Conservation (phyloP, 2,797 vertebrate species). For the Crypturellus tataupa region DNA sequence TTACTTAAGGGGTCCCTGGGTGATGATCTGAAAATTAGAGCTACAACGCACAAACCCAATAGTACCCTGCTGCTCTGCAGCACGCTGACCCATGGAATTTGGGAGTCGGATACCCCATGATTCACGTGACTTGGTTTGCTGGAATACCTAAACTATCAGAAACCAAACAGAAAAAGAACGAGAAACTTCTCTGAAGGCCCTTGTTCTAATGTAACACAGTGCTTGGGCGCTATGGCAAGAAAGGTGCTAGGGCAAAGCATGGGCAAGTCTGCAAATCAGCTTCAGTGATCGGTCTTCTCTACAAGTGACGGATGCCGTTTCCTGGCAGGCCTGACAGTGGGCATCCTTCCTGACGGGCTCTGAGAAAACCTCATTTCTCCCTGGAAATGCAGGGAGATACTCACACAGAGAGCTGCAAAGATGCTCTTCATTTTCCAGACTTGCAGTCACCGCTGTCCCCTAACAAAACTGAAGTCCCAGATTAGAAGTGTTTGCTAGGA, state of each 20-base stretch:
- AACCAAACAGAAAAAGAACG: neutral
- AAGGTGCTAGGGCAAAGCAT: neutral
- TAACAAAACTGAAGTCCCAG: neutral
- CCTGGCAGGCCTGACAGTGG: neutral
- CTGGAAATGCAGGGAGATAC: neutral
- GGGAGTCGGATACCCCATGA: neutral
- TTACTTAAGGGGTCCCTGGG: neutral
- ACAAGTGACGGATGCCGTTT: neutral
- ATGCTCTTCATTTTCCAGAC: neutral
- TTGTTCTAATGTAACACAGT: neutral
- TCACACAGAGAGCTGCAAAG: neutral
- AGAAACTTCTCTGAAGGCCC: neutral
- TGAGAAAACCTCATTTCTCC: neutral
- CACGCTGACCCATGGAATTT: neutral
- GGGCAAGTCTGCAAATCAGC: neutral
- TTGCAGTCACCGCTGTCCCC: neutral
- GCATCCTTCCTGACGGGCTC: neutral
- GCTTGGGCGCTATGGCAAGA: neutral
- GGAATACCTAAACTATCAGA: neutral
- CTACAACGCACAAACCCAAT: neutral
- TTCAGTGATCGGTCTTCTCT: neutral
- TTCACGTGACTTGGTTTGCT: neutral
- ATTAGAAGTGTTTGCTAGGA: conserved; percentile 16
- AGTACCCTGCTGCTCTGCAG: neutral
- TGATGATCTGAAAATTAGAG: neutral